Percentiles rank a stretch among this genome's conserved stretches.
Conservation (phyloP, 2,113 vertebrate genomes). For the Elephantulus edwardii region DNA sequence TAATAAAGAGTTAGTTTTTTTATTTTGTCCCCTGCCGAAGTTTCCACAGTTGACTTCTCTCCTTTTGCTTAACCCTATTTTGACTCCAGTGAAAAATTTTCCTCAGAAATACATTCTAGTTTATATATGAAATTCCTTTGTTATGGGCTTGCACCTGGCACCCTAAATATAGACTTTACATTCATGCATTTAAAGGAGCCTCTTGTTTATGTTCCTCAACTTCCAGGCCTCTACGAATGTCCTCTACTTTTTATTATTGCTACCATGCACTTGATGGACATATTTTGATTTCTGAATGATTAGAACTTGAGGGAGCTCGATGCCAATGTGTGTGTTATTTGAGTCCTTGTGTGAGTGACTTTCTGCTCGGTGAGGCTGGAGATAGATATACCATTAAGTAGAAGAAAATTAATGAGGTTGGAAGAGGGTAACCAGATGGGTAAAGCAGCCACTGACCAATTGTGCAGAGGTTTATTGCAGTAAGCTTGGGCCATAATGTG, state of each 20-base stretch:
- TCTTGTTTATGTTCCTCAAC: not conserved
- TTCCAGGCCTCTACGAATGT: not conserved
- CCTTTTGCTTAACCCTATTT: not conserved
- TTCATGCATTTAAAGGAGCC: not conserved
- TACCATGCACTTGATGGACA: not conserved
- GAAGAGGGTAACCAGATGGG: not conserved
- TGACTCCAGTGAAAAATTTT: not conserved
- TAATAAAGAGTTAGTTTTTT: not conserved
- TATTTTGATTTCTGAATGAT: slow-evolving; percentile 4
- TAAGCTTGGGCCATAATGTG: not conserved
- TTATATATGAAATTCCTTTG: slow-evolving; percentile 21
- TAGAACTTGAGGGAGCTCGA: not conserved
- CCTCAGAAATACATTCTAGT: not conserved
- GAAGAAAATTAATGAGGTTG: not conserved
- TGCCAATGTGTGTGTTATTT: not conserved
- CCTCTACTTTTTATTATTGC: not conserved
- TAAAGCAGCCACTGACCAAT: not conserved
- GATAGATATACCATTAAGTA: not conserved
- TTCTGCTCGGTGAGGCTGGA: not conserved
- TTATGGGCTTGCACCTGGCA: not conserved
- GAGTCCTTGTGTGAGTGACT: not conserved
- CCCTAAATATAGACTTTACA: not conserved
- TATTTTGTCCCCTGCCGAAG: not conserved
- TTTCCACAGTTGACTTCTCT: not conserved
- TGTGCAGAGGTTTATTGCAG: not conserved